Evolutionary conservation across 64 coral and sea anemone species (phyloP).

Genomic region (Anthopleura sola): DNA sequence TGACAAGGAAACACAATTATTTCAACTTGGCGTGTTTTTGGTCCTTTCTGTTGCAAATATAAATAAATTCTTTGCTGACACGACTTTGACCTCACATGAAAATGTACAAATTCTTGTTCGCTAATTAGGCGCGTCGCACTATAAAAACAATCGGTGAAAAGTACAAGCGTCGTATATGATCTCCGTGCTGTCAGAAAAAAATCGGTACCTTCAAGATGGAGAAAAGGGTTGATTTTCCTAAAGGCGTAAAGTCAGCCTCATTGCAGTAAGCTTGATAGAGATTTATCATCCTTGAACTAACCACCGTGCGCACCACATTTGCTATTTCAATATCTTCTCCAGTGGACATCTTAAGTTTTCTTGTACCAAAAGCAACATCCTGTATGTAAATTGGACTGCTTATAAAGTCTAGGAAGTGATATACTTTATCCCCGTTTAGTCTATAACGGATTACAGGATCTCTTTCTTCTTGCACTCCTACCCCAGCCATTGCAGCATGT

Average conservation of each 20-base stretch:
- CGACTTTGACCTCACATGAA: too few relatives aligned
- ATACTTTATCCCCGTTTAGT: slow-evolving; percentile 24
- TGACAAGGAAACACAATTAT: too few relatives aligned
- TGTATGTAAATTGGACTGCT: slow-evolving; percentile 32
- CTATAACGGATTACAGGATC: slow-evolving; percentile 28
- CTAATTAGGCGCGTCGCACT: too few relatives aligned
- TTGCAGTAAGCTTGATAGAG: neutral
- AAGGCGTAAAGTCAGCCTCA: slow-evolving; percentile 1
- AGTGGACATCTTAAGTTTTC: slow-evolving; percentile 32
- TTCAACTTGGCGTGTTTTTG: too few relatives aligned
- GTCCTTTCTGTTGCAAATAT: too few relatives aligned
- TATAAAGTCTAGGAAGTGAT: slow-evolving; percentile 59
- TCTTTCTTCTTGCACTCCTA: slow-evolving; percentile 21
- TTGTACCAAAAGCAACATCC: slow-evolving; percentile 46
- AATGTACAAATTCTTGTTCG: too few relatives aligned
- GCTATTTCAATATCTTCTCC: slow-evolving; percentile 21
- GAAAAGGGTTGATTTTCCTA: neutral
- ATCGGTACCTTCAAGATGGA: slow-evolving; percentile 7
- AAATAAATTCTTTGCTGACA: too few relatives aligned
- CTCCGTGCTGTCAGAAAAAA: too few relatives aligned
- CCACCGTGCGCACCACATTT: slow-evolving; percentile 6
- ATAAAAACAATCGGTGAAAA: too few relatives aligned
- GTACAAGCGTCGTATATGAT: too few relatives aligned
- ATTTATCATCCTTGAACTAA: neutral
- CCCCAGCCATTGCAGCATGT: slow-evolving; percentile 22